Evolutionary conservation across 2,888 invertebrate species (phyloP).

Genomic region (Saturnia japonica): DNA sequence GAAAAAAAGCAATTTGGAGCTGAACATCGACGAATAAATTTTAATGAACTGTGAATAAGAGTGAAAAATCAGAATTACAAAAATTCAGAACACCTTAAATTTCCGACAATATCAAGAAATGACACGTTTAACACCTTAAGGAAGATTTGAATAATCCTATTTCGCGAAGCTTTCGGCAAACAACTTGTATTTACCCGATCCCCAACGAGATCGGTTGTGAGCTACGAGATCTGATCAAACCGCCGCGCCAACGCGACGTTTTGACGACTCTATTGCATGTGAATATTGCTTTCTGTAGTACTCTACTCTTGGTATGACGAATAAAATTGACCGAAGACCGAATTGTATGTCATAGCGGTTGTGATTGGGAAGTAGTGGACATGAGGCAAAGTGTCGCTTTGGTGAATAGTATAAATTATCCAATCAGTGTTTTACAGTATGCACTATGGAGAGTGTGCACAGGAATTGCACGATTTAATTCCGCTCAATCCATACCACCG

Average conservation of each 20-base stretch:
- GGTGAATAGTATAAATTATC: no score
- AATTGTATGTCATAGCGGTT: background rate
- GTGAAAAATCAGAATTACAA: background rate
- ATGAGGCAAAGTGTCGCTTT: background rate
- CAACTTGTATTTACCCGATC: slow-evolving; percentile 43
- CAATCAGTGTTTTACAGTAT: no score
- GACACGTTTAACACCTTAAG: slow-evolving; percentile 35
- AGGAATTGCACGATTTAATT: no score
- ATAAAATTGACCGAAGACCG: slow-evolving; percentile 1
- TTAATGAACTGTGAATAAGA: background rate
- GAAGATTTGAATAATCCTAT: slow-evolving; percentile 44
- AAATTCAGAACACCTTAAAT: background rate
- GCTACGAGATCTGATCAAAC: slow-evolving; percentile 35
- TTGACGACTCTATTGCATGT: slow-evolving; percentile 23
- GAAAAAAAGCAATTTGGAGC: no score
- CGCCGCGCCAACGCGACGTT: slow-evolving; percentile 24
- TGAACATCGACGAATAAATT: no score
- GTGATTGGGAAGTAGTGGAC: background rate
- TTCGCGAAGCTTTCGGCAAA: slow-evolving; percentile 41
- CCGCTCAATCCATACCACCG: no score
- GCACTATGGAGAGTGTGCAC: no score
- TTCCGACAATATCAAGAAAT: slow-evolving; percentile 27
- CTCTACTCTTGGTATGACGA: background rate
- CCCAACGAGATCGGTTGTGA: slow-evolving; percentile 36
- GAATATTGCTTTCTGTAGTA: slow-evolving; percentile 23